These are phyloP conservation scores for Tupiocoris notatus DNA, from an alignment of 2,888 invertebrate genomes.

Conservation along the genomic window DNA sequence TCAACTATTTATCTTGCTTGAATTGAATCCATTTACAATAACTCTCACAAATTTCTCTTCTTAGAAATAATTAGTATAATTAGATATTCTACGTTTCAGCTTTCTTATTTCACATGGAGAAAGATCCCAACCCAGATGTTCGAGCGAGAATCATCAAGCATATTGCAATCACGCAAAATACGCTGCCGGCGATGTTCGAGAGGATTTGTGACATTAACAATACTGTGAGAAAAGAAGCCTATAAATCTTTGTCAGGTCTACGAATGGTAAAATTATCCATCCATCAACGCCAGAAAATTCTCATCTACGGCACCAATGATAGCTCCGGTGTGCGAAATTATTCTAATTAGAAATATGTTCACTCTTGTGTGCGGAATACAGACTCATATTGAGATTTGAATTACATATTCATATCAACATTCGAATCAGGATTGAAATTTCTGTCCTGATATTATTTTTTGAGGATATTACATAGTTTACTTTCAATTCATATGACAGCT, in stretches of 20 bases:
- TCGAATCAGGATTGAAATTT: too few species aligned
- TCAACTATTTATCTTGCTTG: conserved; percentile 5
- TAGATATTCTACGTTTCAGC: too few species aligned
- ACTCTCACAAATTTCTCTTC: too few species aligned
- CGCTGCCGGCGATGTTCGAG: conserved; percentile 68
- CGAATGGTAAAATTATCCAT: conserved; percentile 63
- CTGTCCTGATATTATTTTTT: too few species aligned
- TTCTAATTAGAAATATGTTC: not conserved
- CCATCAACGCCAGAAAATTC: conserved; percentile 62
- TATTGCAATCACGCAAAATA: conserved; percentile 70
- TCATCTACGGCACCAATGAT: conserved; percentile 66
- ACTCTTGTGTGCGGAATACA: too few species aligned
- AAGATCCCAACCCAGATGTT: conserved; percentile 76
- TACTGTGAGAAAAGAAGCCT: conserved; percentile 66
- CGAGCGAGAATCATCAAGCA: conserved; percentile 67
- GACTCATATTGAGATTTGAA: too few species aligned
- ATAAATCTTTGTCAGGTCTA: conserved; percentile 58
- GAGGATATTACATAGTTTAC: too few species aligned
- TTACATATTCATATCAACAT: too few species aligned
- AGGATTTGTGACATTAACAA: conserved; percentile 76
- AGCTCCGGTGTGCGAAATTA: conserved; percentile 52
- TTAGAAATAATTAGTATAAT: too few species aligned
- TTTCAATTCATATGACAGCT: too few species aligned
- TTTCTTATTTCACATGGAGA: conserved; percentile 68
- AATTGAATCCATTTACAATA: not conserved